phyloP scores from a whole-genome alignment of 2,113 vertebrate genomes.

The Vicugna pacos region DNA sequence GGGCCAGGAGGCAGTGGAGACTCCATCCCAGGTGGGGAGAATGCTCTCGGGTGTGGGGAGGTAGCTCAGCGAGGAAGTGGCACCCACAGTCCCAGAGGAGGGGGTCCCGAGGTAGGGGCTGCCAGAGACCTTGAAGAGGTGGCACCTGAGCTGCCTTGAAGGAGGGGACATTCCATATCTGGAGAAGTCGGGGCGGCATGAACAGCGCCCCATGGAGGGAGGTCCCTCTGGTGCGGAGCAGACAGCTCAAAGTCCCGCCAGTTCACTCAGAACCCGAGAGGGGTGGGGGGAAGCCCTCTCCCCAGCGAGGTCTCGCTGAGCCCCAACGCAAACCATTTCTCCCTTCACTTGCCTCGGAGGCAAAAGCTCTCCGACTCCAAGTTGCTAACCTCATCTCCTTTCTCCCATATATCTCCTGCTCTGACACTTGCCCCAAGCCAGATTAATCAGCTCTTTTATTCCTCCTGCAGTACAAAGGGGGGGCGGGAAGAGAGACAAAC shows the following conservation, averaged over 20 bases:
- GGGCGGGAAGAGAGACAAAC: conserved; percentile 1
- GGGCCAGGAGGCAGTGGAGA: neutral
- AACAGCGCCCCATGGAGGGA: neutral
- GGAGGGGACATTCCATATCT: neutral
- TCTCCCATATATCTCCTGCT: conserved; percentile 54
- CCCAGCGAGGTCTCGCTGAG: accelerated
- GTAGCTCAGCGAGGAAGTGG: accelerated
- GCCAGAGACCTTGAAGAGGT: neutral
- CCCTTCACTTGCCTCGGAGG: neutral
- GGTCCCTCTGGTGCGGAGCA: no score
- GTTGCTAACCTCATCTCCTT: conserved; percentile 70
- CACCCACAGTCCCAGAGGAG: neutral
- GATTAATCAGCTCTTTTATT: conserved; percentile 76
- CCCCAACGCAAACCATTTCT: neutral
- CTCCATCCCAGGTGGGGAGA: neutral
- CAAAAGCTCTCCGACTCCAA: conserved; percentile 37
- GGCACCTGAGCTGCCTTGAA: neutral
- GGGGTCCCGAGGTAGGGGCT: neutral
- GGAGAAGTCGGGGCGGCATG: neutral
- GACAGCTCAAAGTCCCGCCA: neutral
- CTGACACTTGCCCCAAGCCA: conserved; percentile 74
- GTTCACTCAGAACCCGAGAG: neutral
- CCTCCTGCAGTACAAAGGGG: conserved; percentile 49
- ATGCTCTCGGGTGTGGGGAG: neutral
- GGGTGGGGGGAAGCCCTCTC: accelerated